Evolutionary conservation across 2,888 invertebrate genomes (phyloP).

Genomic region (Crepidodera aurea): DNA sequence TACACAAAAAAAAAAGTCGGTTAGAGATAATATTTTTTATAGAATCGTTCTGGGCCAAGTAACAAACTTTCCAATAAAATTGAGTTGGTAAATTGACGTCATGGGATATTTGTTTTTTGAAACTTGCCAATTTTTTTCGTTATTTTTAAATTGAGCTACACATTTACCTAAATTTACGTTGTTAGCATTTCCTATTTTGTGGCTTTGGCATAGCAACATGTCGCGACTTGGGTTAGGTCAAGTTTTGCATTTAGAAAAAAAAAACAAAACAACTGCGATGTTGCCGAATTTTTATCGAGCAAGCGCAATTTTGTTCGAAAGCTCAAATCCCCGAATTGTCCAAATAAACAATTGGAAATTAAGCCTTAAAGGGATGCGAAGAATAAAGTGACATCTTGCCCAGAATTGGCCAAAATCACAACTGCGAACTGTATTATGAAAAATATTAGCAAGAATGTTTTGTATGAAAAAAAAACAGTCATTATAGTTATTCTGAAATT

Average conservation of each 20-base stretch:
- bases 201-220: constrained; percentile 39
- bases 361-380: no score
- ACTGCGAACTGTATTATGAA: no score
- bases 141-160: constrained; percentile 37
- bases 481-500: no score
- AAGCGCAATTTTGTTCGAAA: no score
- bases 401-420: no score
- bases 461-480: no score
- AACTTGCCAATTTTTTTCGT: constrained; percentile 31
- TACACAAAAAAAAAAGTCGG: no score
- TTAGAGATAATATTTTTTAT: no score
- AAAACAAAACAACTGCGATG: background rate
- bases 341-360: no score
- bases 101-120: constrained; percentile 21
- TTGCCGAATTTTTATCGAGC: background rate
- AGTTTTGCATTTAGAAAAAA: constrained; percentile 23
- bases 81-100: constrained; percentile 1
- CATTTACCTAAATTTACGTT: background rate
- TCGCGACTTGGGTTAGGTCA: constrained; percentile 42
- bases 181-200: constrained; percentile 40
- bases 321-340: no score
- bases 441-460: no score
- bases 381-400: no score
- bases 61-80: background rate
- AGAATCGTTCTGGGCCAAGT: background rate